Conservation (phyloP, 2,113 vertebrate genomes). For the Epinephelus moara region DNA sequence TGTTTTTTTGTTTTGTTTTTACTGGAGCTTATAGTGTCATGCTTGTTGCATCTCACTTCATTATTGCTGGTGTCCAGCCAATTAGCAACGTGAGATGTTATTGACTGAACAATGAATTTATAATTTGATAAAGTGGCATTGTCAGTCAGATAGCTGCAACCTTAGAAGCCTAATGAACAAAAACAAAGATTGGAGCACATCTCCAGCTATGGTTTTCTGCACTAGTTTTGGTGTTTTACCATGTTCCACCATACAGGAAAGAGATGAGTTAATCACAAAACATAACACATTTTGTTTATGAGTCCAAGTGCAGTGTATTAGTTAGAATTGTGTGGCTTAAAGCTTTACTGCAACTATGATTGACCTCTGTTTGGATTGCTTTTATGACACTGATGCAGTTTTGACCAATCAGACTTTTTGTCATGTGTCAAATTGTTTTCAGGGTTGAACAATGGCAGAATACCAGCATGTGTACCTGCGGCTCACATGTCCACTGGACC, state of each 20-base stretch:
- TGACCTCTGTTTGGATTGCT: background rate
- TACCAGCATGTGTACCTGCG: constrained; percentile 64
- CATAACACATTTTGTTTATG: background rate
- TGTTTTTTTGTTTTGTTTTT: background rate
- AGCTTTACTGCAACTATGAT: background rate
- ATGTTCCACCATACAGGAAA: background rate
- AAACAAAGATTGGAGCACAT: background rate
- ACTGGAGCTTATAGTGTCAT: too few species aligned
- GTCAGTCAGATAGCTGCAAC: background rate
- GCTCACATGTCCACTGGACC: constrained; percentile 87
- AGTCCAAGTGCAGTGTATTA: background rate
- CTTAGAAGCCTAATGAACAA: background rate
- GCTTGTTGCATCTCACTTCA: background rate
- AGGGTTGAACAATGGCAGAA: constrained; percentile 77
- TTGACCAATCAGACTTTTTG: background rate
- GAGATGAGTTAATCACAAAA: background rate
- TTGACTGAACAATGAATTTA: background rate
- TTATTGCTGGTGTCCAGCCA: background rate
- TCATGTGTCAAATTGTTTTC: constrained; percentile 21
- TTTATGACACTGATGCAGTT: background rate
- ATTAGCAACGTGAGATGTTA: background rate
- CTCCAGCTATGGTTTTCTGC: too few species aligned
- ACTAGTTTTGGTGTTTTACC: background rate
- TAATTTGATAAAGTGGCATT: background rate
- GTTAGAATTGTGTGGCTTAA: background rate